Percentiles rank a stretch among this genome's conserved stretches.
Conservation (phyloP, 2,113 vertebrate genomes). For the Tragelaphus strepsiceros region DNA sequence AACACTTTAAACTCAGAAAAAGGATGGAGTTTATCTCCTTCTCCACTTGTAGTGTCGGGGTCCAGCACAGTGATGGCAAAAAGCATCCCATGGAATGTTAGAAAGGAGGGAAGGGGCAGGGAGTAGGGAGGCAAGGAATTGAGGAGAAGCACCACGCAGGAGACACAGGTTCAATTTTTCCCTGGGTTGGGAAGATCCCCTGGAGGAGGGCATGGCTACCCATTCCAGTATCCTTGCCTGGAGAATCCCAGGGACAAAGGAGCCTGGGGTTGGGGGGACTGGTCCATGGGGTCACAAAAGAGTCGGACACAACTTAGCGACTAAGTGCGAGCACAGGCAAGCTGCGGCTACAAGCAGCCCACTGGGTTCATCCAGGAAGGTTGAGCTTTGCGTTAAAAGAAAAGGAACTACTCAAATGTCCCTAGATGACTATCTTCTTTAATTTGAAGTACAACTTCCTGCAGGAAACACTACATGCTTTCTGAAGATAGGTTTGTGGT, state of each 20-base stretch:
- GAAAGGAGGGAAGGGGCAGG: not conserved
- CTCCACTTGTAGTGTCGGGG: not conserved
- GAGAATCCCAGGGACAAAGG: not conserved
- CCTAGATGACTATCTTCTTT: not conserved
- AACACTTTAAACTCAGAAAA: not conserved
- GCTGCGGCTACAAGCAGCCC: too few species aligned
- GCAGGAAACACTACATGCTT: not conserved
- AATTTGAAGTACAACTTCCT: not conserved
- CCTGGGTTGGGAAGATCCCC: not conserved
- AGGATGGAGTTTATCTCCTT: not conserved
- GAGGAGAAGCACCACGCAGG: not conserved
- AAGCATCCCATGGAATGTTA: rapidly evolving
- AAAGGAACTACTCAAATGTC: not conserved
- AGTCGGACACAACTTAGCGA: not conserved
- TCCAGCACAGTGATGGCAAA: rapidly evolving
- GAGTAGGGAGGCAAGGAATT: not conserved
- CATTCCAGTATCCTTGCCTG: not conserved
- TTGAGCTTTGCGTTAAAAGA: not conserved
- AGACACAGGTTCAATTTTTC: not conserved
- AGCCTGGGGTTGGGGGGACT: rapidly evolving
- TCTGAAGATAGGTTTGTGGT: not conserved
- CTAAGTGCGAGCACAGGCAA: not conserved
- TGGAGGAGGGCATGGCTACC: not conserved
- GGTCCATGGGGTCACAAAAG: rapidly evolving
- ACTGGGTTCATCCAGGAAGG: not conserved